Percentiles rank a stretch among this genome's conserved stretches.
Conservation (phyloP, 2,888 invertebrate genomes). For the Eupeodes luniger region DNA sequence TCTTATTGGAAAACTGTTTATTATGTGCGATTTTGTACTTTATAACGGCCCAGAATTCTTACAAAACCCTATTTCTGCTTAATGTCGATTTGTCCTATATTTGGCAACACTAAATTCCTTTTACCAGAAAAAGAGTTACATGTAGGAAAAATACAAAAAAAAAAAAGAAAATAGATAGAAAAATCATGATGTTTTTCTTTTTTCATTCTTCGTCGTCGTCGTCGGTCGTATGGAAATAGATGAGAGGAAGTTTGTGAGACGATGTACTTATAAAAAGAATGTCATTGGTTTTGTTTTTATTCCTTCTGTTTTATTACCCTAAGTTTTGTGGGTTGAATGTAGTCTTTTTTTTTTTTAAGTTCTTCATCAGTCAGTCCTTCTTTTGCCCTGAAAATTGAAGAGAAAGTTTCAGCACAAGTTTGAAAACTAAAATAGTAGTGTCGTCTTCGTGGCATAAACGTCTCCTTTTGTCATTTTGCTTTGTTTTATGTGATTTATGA, state of each 20-base stretch:
- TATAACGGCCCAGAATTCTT: no score
- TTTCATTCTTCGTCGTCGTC: background rate
- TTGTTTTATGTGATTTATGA: conserved; percentile 68
- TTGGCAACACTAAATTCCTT: background rate
- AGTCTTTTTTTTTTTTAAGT: conserved; percentile 2
- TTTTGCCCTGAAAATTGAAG: background rate
- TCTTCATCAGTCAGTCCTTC: background rate
- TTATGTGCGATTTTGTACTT: no score
- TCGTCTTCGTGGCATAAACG: background rate
- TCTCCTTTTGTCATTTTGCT: conserved; percentile 26
- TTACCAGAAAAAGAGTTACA: conserved; percentile 1
- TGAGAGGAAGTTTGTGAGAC: conserved; percentile 21
- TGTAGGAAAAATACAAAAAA: background rate
- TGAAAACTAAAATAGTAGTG: background rate
- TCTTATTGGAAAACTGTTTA: no score
- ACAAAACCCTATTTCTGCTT: no score
- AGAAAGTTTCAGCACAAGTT: conserved; percentile 34
- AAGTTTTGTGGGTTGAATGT: conserved; percentile 46
- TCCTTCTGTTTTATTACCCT: conserved; percentile 40
- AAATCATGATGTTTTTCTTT: background rate
- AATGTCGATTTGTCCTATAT: no score
- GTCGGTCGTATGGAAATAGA: conserved; percentile 5
- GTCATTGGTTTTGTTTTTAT: conserved; percentile 38
- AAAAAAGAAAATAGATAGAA: background rate
- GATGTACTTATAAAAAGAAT: conserved; percentile 28